Evolutionary conservation across 2,888 invertebrate species (phyloP).

Genomic region (Griposia aprilina): DNA sequence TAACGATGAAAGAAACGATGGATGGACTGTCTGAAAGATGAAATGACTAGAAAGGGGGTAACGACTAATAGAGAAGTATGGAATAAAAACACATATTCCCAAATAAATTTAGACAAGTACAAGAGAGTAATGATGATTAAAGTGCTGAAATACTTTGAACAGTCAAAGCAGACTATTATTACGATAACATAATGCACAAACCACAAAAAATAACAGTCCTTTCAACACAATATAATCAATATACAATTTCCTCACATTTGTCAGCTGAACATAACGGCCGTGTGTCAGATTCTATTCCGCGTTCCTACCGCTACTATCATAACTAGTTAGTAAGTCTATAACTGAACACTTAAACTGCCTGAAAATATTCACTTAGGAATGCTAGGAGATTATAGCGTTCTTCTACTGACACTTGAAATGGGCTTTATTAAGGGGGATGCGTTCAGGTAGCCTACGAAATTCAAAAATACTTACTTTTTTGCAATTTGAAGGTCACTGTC

Average conservation of each 20-base stretch:
- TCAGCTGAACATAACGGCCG: slow-evolving; percentile 31
- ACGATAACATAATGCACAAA: not conserved
- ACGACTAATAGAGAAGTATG: not conserved
- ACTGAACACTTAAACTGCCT: slow-evolving; percentile 65
- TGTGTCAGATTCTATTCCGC: slow-evolving; percentile 70
- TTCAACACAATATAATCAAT: slow-evolving; percentile 11
- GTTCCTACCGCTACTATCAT: slow-evolving; percentile 65
- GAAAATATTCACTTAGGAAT: slow-evolving; percentile 52
- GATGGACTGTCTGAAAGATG: not conserved
- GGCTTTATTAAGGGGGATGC: too few species aligned
- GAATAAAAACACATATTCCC: too few species aligned
- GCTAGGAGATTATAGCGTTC: slow-evolving; percentile 29
- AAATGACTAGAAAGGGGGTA: not conserved
- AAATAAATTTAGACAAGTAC: not conserved
- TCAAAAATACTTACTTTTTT: too few species aligned
- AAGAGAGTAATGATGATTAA: not conserved
- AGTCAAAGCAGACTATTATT: not conserved
- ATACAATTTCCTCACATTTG: slow-evolving; percentile 8
- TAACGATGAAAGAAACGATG: not conserved
- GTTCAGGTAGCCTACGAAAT: too few species aligned
- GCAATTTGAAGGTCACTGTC: too few species aligned
- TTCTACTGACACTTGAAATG: slow-evolving; percentile 1
- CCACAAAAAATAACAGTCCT: not conserved
- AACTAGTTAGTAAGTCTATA: slow-evolving; percentile 75
- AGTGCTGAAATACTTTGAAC: not conserved